Evolutionary conservation across 2,797 vertebrate species (phyloP).

Genomic region (Holocentrus rufus): DNA sequence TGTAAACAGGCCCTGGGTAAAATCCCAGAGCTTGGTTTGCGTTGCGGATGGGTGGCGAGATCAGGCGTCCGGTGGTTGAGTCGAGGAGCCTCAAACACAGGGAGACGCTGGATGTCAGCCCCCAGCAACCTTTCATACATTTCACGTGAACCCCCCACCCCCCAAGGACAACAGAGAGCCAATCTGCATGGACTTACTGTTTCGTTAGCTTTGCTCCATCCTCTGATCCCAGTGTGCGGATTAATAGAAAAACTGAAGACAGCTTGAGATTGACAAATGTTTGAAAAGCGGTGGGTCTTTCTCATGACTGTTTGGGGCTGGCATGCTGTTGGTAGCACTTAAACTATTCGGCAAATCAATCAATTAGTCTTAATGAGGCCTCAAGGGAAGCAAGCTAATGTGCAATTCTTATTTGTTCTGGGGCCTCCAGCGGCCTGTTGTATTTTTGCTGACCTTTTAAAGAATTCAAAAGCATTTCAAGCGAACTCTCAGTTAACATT

Average conservation of each 20-base stretch:
- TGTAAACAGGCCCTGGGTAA: conserved; percentile 29
- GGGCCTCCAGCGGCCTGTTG: conserved; percentile 23
- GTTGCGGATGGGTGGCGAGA: conserved; percentile 12
- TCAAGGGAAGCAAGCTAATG: conserved; percentile 50
- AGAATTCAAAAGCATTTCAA: conserved; percentile 32
- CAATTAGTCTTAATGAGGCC: conserved; percentile 61
- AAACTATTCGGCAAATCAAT: conserved; percentile 52
- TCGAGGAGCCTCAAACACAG: not conserved
- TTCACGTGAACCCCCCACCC: not conserved
- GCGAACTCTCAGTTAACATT: conserved; percentile 30
- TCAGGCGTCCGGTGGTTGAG: not conserved
- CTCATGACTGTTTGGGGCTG: not conserved
- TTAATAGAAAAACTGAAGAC: conserved; percentile 14
- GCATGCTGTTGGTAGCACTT: not conserved
- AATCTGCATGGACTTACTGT: conserved; percentile 18
- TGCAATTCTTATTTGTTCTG: conserved; percentile 36
- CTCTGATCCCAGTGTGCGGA: conserved; percentile 20
- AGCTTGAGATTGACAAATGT: conserved; percentile 5
- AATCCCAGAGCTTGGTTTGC: conserved; percentile 18
- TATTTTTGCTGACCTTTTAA: conserved; percentile 56
- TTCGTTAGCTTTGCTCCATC: conserved; percentile 16
- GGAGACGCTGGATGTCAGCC: not conserved
- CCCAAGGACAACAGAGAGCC: conserved; percentile 14
- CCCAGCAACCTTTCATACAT: not conserved
- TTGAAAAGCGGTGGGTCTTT: not conserved